A percentile compares a stretch with the other conserved stretches of the same genome.
phyloP scores from a whole-genome alignment of 2,888 invertebrate genomes.

The Globia sparganii region DNA sequence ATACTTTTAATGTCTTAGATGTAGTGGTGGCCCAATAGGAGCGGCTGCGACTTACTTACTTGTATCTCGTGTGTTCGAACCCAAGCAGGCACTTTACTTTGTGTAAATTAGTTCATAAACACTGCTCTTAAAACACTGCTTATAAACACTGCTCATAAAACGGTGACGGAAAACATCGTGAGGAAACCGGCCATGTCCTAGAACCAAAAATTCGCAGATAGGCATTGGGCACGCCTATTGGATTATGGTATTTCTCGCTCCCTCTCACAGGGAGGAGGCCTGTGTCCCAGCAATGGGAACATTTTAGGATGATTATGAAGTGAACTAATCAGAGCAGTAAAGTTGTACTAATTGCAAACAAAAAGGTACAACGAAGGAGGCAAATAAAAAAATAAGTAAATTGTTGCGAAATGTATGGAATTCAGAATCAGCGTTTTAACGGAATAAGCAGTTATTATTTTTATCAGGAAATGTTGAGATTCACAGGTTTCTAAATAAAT shows the following conservation, averaged over 20 bases:
- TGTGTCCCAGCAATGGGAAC: neutral
- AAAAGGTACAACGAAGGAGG: neutral
- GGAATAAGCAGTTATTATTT: neutral
- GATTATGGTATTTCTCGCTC: neutral
- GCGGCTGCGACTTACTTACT: no score
- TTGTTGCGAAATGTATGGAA: neutral
- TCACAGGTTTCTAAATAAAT: neutral
- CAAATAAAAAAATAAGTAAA: neutral
- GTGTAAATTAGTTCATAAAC: neutral
- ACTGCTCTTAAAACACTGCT: neutral
- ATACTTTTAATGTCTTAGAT: no score
- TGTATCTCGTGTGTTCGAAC: neutral
- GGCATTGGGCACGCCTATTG: neutral
- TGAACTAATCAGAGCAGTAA: neutral
- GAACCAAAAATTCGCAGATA: no score
- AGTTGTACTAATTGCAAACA: neutral
- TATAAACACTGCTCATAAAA: neutral
- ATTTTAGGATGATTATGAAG: neutral
- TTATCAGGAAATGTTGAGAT: neutral
- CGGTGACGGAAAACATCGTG: neutral
- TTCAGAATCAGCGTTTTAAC: neutral
- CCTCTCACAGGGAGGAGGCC: neutral
- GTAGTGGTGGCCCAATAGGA: no score
- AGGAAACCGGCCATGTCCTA: neutral
- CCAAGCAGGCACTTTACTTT: neutral